Base-by-base conservation (phyloP, 1,140 invertebrate species). In the Pachyrhynchus sulphureomaculatus region DNA sequence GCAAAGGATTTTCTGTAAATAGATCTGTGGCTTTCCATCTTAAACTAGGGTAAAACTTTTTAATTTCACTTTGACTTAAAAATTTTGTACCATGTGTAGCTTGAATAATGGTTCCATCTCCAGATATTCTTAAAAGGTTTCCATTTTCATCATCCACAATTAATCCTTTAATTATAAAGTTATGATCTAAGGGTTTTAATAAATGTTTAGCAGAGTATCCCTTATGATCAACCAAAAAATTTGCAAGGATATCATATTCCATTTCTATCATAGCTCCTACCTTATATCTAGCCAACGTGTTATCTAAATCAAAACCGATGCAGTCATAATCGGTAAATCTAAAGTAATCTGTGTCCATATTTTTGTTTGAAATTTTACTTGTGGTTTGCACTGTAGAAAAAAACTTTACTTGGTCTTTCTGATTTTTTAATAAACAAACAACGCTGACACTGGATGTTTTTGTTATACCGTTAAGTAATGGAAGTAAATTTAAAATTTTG, bases 271-370 rank as follows among this genome's bases (percentile, higher is more conserved):
- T 76, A 61, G 83, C 81, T 17, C 77, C 79, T 2, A 91, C 72
- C 65, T 89, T 86, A 62, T 90, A 92, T 44, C 81, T 77, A 21
- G 86, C 77, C 23, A 91, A 64, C 1, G 89, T 91, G 68, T 90
- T 86, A 67, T 92, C 90, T 58, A 92, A 77, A 76, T 93, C 90
- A 72, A 93, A 92, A 8, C 90, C 90, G 53, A 91, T 82, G 54
- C 86, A 89, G 69, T 91, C 88, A 70, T 91, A 92, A 67, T 90
- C 79, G 18, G 70, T 76, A 21, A 89, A 81, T 47, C 68, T 77
- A 32, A 86, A 80, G 29, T 44, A 53, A 10, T 39, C 21, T 13
- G 2, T n/a, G 10, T 8, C 10, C n/a, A 4, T 15, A 4, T 23
- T 55, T 32, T 24, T n/a, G 39, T 41, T 12, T 6, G 1, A 13